Evolutionary conservation across 2,113 vertebrate species (phyloP).

Genomic region (Grammomys surdaster): DNA sequence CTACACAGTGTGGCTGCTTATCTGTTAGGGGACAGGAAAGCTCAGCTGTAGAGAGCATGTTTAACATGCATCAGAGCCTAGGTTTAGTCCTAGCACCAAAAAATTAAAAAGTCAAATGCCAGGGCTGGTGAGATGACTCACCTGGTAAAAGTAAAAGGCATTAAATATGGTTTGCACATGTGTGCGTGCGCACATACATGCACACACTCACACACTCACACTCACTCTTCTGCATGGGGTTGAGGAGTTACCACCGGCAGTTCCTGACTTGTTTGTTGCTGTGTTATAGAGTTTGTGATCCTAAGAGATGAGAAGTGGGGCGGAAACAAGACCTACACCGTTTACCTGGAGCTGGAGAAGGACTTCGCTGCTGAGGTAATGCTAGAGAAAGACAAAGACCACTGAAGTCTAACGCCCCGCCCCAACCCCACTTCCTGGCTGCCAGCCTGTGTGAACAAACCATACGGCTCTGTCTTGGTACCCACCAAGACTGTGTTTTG

Average conservation of each 20-base stretch:
- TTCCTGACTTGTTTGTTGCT: background rate
- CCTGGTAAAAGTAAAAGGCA: background rate
- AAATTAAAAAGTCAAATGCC: background rate
- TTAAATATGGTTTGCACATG: background rate
- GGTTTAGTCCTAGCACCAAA: background rate
- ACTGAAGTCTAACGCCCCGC: background rate
- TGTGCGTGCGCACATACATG: fast-evolving
- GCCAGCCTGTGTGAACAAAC: background rate
- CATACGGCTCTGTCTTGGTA: background rate
- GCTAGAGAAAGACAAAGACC: background rate
- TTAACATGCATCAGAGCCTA: background rate
- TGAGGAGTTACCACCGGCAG: background rate
- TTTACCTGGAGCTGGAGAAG: slow-evolving; percentile 93
- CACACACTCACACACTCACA: background rate
- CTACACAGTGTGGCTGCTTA: background rate
- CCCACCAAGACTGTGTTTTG: background rate
- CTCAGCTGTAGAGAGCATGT: no score
- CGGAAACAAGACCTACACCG: slow-evolving; percentile 95
- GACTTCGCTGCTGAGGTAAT: slow-evolving; percentile 95
- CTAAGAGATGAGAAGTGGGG: slow-evolving; percentile 96
- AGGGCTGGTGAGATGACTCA: background rate
- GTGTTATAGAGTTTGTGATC: slow-evolving; percentile 92
- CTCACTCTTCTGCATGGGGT: background rate
- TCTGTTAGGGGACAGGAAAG: background rate
- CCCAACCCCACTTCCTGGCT: background rate